Evolutionary conservation across 1,140 invertebrate species (phyloP).

Genomic region (Eumeta japonica): DNA sequence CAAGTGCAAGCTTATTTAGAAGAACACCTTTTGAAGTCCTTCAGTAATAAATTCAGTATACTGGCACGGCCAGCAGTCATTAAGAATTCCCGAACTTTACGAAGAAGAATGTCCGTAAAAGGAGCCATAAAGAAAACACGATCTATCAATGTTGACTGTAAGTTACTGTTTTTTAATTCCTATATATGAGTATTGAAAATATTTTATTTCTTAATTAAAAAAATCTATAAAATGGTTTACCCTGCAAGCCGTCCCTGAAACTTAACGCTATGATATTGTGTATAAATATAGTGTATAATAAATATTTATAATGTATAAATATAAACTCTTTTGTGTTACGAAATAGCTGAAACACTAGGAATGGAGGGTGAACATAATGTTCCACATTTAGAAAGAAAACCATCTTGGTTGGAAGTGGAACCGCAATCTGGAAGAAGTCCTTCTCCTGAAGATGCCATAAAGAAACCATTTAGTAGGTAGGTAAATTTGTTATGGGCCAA

Average conservation of each 20-base stretch:
- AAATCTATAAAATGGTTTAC: too few relatives aligned
- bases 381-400: slow-evolving; percentile 55
- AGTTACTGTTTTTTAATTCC: slow-evolving; percentile 46
- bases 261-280: neutral
- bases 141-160: slow-evolving; percentile 81
- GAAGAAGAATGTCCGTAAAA: slow-evolving; percentile 76
- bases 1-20: slow-evolving; percentile 86
- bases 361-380: slow-evolving; percentile 72
- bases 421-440: slow-evolving; percentile 48
- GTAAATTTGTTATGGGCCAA: too few relatives aligned
- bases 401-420: slow-evolving; percentile 60
- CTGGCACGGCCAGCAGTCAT: slow-evolving; percentile 59
- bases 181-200: neutral
- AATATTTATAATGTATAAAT: too few relatives aligned
- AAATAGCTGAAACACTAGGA: slow-evolving; percentile 70
- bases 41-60: slow-evolving; percentile 70
- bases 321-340: slow-evolving; percentile 3
- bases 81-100: slow-evolving; percentile 55
- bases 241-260: too few relatives aligned
- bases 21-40: slow-evolving; percentile 78
- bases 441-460: slow-evolving; percentile 37
- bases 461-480: slow-evolving; percentile 41
- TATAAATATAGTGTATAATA: slow-evolving; percentile 6
- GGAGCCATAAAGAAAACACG: slow-evolving; percentile 85
- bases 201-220: slow-evolving; percentile 5